These are phyloP conservation scores for Sphenopsis melanotis DNA, from an alignment of 2,797 vertebrate species.

Conservation along the genomic window DNA sequence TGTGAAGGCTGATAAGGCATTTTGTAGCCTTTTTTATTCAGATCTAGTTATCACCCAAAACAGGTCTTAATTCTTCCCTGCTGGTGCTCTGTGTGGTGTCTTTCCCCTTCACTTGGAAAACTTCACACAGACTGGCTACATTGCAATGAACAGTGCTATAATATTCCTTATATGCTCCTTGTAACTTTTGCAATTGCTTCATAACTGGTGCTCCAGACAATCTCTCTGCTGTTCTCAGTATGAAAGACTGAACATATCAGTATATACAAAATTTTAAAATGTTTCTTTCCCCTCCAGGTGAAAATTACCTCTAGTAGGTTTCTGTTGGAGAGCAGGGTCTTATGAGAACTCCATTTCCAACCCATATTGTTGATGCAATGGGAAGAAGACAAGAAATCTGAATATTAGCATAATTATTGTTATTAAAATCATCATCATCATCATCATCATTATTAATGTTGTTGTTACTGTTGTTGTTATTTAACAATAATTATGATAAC, in stretches of 20 bases:
- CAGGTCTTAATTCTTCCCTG: conserved; percentile 20
- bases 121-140: background rate
- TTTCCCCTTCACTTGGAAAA: background rate
- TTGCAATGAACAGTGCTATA: background rate
- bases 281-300: background rate
- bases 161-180: background rate
- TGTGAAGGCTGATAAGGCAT: conserved; percentile 20
- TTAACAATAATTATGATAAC: background rate
- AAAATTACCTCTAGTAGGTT: background rate
- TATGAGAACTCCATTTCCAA: background rate
- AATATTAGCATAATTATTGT: background rate
- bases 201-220: background rate
- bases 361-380: background rate
- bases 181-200: background rate
- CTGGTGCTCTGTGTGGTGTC: background rate
- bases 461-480: background rate
- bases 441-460: background rate
- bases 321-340: background rate
- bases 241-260: background rate
- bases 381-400: background rate
- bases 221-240: background rate
- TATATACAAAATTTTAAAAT: background rate
- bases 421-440: background rate
- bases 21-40: conserved; percentile 29
- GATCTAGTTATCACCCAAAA: conserved; percentile 13